Percentiles rank a stretch among this genome's conserved stretches.
phyloP scores from a whole-genome alignment of 2,888 invertebrate genomes.

The Dysmachus trigonus region DNA sequence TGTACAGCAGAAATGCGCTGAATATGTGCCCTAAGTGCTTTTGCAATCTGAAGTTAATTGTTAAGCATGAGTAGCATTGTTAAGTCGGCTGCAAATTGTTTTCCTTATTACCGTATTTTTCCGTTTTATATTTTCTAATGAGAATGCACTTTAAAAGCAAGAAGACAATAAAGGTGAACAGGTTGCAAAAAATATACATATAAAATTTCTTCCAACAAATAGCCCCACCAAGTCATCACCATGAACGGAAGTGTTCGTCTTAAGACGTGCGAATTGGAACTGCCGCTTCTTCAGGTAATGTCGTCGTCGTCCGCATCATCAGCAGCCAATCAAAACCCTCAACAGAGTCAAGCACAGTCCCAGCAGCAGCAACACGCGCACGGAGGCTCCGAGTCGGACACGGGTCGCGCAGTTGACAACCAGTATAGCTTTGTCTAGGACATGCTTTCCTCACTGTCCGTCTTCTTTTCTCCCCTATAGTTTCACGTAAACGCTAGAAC shows the following conservation, averaged over 20 bases:
- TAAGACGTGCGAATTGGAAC: constrained; percentile 64
- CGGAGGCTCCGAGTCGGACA: constrained; percentile 51
- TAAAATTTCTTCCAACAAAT: constrained; percentile 10
- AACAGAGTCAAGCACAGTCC: constrained; percentile 63
- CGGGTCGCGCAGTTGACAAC: constrained; percentile 79
- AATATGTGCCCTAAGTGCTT: not conserved
- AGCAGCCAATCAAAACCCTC: constrained; percentile 51
- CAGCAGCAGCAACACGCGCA: constrained; percentile 48
- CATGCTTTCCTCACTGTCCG: not conserved
- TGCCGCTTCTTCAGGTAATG: constrained; percentile 58
- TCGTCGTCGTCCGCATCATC: constrained; percentile 50
- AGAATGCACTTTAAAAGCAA: not conserved
- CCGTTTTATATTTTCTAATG: not conserved
- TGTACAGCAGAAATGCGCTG: not conserved
- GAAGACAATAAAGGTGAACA: not conserved
- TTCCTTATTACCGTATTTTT: not conserved
- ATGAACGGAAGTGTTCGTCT: constrained; percentile 65
- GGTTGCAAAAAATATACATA: not conserved
- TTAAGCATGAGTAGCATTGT: not conserved
- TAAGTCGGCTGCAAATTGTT: not conserved
- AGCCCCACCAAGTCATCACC: constrained; percentile 64
- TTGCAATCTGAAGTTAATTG: not conserved
- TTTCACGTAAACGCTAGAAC: not conserved
- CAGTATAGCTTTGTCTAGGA: constrained; percentile 79
- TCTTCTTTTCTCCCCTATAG: not conserved